Evolutionary conservation across 2,888 invertebrate genomes (phyloP).

Genomic region (Drosophila seclusa): DNA sequence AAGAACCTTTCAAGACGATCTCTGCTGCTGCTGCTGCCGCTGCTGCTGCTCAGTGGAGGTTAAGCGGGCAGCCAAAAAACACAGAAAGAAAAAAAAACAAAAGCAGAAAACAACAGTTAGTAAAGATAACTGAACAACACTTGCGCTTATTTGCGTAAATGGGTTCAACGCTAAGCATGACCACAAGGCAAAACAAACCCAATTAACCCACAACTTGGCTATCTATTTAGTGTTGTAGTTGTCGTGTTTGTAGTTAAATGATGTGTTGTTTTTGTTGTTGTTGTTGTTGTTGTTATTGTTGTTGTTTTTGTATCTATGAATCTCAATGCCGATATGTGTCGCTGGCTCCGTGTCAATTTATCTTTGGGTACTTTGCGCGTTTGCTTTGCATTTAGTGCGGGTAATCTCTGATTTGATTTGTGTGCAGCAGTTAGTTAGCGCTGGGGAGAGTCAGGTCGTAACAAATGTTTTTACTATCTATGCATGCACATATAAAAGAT

Average conservation of each 20-base stretch:
- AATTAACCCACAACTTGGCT: conserved; percentile 28
- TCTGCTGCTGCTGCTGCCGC: conserved; percentile 1
- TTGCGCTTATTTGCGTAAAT: conserved; percentile 54
- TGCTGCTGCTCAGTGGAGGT: conserved; percentile 34
- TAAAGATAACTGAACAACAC: conserved; percentile 54
- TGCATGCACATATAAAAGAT: not conserved
- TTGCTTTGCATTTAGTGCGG: conserved; percentile 32
- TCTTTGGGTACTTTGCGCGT: conserved; percentile 38
- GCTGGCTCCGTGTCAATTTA: conserved; percentile 38
- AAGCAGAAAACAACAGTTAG: conserved; percentile 47
- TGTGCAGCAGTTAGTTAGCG: not conserved
- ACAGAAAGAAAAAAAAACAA: conserved; percentile 16
- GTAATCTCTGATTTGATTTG: conserved; percentile 18
- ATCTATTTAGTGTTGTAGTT: not conserved
- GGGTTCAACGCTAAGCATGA: conserved; percentile 59
- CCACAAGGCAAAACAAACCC: conserved; percentile 51
- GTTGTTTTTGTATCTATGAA: conserved; percentile 8
- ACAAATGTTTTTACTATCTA: conserved; percentile 2
- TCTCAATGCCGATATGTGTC: conserved; percentile 56
- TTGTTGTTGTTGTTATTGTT: not conserved
- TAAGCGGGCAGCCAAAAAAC: conserved; percentile 26
- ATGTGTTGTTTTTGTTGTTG: not conserved
- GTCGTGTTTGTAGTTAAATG: not conserved
- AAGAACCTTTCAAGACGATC: conserved; percentile 48
- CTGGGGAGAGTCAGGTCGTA: conserved; percentile 12